Percentiles rank a stretch among this genome's conserved stretches.
These are phyloP conservation scores for Valencia hispanica DNA, from an alignment of 2,797 vertebrate genomes.

Conservation along the genomic window DNA sequence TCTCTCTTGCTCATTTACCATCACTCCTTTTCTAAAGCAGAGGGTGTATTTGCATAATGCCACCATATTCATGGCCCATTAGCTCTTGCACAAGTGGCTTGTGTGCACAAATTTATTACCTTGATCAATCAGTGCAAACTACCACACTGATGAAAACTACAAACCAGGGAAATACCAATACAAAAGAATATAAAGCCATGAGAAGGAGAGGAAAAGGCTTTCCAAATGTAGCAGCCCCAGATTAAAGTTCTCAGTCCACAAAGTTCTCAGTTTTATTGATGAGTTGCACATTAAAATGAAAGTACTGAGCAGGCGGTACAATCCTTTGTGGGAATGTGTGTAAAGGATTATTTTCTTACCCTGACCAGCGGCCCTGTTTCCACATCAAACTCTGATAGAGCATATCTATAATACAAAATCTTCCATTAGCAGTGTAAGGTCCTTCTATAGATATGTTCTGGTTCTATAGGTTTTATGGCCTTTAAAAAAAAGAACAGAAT, in stretches of 20 bases:
- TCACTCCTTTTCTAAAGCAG: conserved; percentile 34
- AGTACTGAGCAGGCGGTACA: neutral
- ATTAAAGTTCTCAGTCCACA: conserved; percentile 6
- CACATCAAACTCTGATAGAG: neutral
- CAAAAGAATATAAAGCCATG: neutral
- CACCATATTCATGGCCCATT: conserved; percentile 69
- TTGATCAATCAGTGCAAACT: conserved; percentile 69
- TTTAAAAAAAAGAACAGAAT: neutral
- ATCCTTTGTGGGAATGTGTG: neutral
- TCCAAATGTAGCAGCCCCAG: neutral
- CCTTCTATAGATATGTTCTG: neutral
- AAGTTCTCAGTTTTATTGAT: neutral
- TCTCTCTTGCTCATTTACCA: conserved; percentile 46
- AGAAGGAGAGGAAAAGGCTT: neutral
- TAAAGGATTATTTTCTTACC: too few relatives aligned
- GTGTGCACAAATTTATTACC: conserved; percentile 61
- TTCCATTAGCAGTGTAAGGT: neutral
- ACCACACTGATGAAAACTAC: conserved; percentile 43
- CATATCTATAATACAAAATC: neutral
- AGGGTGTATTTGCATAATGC: conserved; percentile 70
- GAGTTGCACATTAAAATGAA: conserved; percentile 5
- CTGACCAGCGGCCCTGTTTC: neutral
- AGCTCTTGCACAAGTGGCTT: conserved; percentile 64
- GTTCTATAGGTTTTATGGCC: neutral
- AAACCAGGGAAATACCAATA: conserved; percentile 23